Base-by-base conservation (phyloP, 2,888 invertebrate species). In the Asteroscopus sphinx region DNA sequence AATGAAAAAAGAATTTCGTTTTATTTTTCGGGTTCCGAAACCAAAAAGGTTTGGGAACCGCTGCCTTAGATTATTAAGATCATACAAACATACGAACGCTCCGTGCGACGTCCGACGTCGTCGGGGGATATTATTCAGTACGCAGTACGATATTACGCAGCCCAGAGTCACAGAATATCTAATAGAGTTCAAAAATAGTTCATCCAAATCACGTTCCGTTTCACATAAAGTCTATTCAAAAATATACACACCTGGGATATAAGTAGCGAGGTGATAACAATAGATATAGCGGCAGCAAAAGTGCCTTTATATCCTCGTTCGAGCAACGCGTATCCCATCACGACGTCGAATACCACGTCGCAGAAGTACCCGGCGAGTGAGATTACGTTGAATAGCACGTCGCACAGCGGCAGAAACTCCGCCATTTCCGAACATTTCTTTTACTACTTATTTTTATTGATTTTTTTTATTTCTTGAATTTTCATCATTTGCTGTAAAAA, bases 391-490 rank as follows among this genome's bases (percentile, higher is more conserved):
- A 98, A 98, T 42, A 98, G 95, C 70, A 98, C 97, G 94, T 98
- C 98, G 95, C 98, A 98, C 86, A 98, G 95, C 75, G 98, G 98
- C 90, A 98, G 95, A 90, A 98, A 98, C 95, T 98, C 98, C 91
- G 96, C 96, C 96, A 94, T 94, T 80, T 86, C 91, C 82, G 77
- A 76, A 83, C 92, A 92, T 92, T 85, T 87, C 91, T 84, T 80
- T 80, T 66, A 74, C 74, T 79, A 37, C 60, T 54, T 35, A 46
- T 21, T 60, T 60, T 60, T 37, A 63, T 45, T 58, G 4, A 62
- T 55, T 44, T 52, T 73, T 68, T 67, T 58, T 56, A 68, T 45
- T 63, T 61, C 49, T 67, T 63, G 63, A 63, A 53, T 72, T 45
- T 40, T 65, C 56, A 16, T 58, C 72, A 76, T 74, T 77, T 73